Evolutionary conservation across 2,888 invertebrate genomes (phyloP).

Genomic region (Reticulitermes lucifugus): DNA sequence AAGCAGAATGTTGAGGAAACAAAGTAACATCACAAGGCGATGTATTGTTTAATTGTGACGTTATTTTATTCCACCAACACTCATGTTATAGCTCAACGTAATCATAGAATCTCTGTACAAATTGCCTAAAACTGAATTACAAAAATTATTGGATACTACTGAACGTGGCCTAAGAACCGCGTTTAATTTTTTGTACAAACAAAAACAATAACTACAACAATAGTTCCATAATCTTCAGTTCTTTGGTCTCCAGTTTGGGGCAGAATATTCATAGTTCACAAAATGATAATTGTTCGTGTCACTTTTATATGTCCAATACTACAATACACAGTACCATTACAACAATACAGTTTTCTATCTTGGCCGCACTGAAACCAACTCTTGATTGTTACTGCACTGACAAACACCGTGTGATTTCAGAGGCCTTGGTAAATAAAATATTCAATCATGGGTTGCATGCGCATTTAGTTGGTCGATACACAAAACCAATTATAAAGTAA

Average conservation of each 20-base stretch:
- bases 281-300: conserved; percentile 42
- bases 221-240: conserved; percentile 43
- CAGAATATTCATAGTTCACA: conserved; percentile 43
- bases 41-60: conserved; percentile 5
- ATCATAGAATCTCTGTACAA: conserved; percentile 48
- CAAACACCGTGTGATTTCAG: conserved; percentile 26
- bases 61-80: conserved; percentile 34
- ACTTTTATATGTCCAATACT: conserved; percentile 47
- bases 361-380: neutral
- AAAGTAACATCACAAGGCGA: conserved; percentile 19
- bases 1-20: conserved; percentile 35
- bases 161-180: conserved; percentile 21
- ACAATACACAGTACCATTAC: conserved; percentile 42
- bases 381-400: conserved; percentile 15
- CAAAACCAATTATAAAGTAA: conserved; percentile 43
- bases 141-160: conserved; percentile 38
- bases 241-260: conserved; percentile 42
- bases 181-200: conserved; percentile 45
- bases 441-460: conserved; percentile 48
- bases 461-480: conserved; percentile 50
- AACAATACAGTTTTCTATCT: conserved; percentile 25
- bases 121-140: conserved; percentile 45
- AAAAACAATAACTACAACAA: conserved; percentile 39
- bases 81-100: conserved; percentile 42
- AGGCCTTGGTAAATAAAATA: conserved; percentile 39